phyloP scores from a whole-genome alignment of 2,113 vertebrate genomes.

The Serinus canaria region DNA sequence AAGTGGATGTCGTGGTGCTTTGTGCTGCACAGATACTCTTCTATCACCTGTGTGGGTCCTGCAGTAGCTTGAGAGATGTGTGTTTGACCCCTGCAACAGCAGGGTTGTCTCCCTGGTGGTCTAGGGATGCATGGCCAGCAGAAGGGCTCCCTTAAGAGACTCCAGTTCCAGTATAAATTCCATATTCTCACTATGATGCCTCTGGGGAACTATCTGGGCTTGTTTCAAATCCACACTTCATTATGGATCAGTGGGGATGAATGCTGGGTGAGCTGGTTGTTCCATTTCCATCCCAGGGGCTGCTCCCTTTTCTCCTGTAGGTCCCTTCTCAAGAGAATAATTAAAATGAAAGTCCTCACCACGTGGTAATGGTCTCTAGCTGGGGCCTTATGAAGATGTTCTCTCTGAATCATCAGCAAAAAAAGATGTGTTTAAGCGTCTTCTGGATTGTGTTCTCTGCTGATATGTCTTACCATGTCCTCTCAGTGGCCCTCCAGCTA shows the following conservation, averaged over 20 bases:
- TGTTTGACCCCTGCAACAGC: not conserved
- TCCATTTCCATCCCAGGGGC: not conserved
- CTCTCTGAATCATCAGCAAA: not conserved
- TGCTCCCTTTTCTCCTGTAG: not conserved
- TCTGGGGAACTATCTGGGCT: not conserved
- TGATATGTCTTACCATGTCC: not conserved
- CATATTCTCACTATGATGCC: rapidly evolving
- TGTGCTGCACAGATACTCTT: not conserved
- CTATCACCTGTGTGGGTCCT: not conserved
- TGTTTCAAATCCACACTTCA: rapidly evolving
- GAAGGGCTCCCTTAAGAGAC: not conserved
- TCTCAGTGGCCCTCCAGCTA: not conserved
- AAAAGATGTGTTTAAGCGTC: rapidly evolving
- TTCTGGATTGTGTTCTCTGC: not conserved
- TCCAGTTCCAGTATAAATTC: rapidly evolving
- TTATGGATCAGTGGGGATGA: not conserved
- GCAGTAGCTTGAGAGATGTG: not conserved
- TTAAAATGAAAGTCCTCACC: not conserved
- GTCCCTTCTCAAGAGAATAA: rapidly evolving
- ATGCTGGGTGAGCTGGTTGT: not conserved
- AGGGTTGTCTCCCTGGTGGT: not conserved
- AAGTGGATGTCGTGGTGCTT: not conserved
- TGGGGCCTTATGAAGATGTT: not conserved
- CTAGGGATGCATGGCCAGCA: rapidly evolving
- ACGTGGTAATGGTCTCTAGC: not conserved